Evolutionary conservation across 1,140 invertebrate genomes (phyloP), one percentile per base, ranked within the genome.

Genomic region (Limonius californicus): DNA sequence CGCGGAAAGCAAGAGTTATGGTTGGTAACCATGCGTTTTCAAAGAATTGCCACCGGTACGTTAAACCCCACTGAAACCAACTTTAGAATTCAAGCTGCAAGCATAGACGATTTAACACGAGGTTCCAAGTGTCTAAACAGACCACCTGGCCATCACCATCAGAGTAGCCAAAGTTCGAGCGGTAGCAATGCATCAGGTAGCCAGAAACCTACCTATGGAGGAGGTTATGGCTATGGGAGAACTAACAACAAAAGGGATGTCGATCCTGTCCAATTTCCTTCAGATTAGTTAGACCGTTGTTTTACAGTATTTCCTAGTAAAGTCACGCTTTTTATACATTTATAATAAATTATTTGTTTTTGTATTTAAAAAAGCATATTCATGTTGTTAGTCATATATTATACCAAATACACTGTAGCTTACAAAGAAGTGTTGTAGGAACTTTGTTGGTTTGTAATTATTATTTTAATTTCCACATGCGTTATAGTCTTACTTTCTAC

Each of bases 11-110:
- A 89, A 69, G 85, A 89, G 68, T 70, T 90, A 0, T 89, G 87
- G 86, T 71, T 87, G 1, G 61, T 89, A 4, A 85, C 86, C 0
- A 83, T 80, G 11, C 80, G 87, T 11, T 89, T 89, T 67, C 86
- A 89, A 74, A 86, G 83, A 75, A 80, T 84, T 0, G 84, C 87
- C 74, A 83, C 76, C 1, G 84, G 81, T 2, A 77, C 78, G 0
- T 61, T 89, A 8, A 80, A 72, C 55, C 61, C 77, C 0, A 76
- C 80, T 18, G 83, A 82, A 68, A 75, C 83, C 0, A 89, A 91
- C 72, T 91, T 86, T 67, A 81, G 89, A 67, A 86, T 92, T 47
- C 78, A 80, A 59, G 80, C 78, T 0, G 82, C 74, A 0, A 74
- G 71, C 32, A 72, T 80, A 0, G 73, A 81, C 0, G 78, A 83